Base-by-base conservation (phyloP, 1,140 invertebrate genomes). In the Caenorhabditis inopinata region DNA sequence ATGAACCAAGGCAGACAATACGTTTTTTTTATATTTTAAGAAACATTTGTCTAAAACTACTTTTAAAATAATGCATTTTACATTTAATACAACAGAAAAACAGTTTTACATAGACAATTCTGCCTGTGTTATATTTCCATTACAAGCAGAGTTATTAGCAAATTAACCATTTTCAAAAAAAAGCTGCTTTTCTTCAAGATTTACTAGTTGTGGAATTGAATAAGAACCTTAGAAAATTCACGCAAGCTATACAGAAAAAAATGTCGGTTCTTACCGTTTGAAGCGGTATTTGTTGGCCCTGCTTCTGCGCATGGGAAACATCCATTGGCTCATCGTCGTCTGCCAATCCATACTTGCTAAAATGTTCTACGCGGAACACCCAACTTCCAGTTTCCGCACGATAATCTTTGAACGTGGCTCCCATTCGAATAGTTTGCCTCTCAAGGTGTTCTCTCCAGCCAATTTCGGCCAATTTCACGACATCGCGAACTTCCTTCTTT, bases 371-470 rank as follows among this genome's bases (percentile, higher is more conserved):
- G 88, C 93, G 93, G 89, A 92, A 92, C 48, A 92, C 95, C 96
- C 96, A 99, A 21, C 95, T 96, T 9, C 97, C 97, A 46, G 94
- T 97, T 87, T 95, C 93, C 0, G 96, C 94, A 0, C 94, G 91
- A 89, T 98, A 99, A 86, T 98, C 96, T 16, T 97, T 92, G 88
- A 99, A 98, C 62, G 92, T 92, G 0, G 94, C 94, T 73, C 93
- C 93, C 85, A 97, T 92, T 86, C 94, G 95, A 53, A 92, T 92
- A 78, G 95, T 95, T 2, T 94, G 93, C 62, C 92, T 91, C 47
- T 94, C 92, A 47, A 99, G 88, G 87, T 94, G 95, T 14, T 92
- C 93, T 85, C 94, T 92, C 90, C 95, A 99, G 85, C 94, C 93
- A 92, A 97, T 93, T 46, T 92, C 91, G 6, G 91, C 88, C 0